These are phyloP conservation scores for Drosophila persimilis DNA, from an alignment of 1,140 invertebrate species.

Conservation along the genomic window DNA sequence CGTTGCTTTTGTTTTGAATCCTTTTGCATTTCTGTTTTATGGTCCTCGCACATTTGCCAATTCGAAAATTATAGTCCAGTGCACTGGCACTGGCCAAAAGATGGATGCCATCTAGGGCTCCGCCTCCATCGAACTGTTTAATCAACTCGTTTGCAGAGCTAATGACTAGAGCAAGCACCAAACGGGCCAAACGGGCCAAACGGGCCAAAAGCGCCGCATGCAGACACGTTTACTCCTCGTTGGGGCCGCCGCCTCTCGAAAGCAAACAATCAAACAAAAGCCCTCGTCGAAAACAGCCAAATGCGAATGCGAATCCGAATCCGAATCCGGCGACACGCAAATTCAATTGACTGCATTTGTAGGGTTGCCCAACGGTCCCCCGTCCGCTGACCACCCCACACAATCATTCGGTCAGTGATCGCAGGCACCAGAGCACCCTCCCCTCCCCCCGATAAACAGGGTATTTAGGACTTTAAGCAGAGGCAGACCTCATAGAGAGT, in stretches of 20 bases:
- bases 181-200: too few relatives aligned
- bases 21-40: conserved; percentile 53
- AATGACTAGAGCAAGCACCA: too few relatives aligned
- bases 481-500: too few relatives aligned
- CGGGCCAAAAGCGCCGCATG: too few relatives aligned
- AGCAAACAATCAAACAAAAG: conserved; percentile 53
- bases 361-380: conserved; percentile 23
- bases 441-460: too few relatives aligned
- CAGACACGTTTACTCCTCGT: too few relatives aligned
- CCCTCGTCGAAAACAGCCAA: conserved; percentile 14
- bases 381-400: not conserved
- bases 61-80: conserved; percentile 76
- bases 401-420: conserved; percentile 14
- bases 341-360: conserved; percentile 65
- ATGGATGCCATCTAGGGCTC: conserved; percentile 22
- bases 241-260: too few relatives aligned
- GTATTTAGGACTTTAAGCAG: too few relatives aligned
- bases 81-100: conserved; percentile 29
- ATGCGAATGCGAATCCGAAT: conserved; percentile 21
- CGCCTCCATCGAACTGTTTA: too few relatives aligned
- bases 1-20: conserved; percentile 7
- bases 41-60: conserved; percentile 71
- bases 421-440: not conserved
- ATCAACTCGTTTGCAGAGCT: too few relatives aligned
- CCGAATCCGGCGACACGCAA: conserved; percentile 45